Base-by-base conservation (phyloP, 2,113 vertebrate species). In the Muntiacus muntjak region DNA sequence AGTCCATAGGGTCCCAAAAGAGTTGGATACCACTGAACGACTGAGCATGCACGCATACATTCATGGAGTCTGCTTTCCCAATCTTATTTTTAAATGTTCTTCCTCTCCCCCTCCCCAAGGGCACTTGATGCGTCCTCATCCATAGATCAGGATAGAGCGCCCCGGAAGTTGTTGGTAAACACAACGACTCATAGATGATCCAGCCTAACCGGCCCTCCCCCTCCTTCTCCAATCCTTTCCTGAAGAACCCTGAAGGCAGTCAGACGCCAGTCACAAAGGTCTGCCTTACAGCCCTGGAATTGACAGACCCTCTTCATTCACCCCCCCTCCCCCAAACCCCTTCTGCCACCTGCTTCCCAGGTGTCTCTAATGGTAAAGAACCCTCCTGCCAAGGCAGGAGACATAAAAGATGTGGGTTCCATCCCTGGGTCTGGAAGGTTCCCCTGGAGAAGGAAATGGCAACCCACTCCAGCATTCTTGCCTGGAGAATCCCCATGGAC, bases 181-280 rank as follows among this genome's bases (percentile, higher is more conserved):
- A 19, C 21, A 36, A 19, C 7, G 1, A 1, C 33, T 50, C 74
- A 23, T 40, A 85, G 57, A 60, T 5, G 30, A 52, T 36, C 19
- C 40, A 7, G 58, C 17, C 21, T 54, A 43, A 30, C 1, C 0
- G 11, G 7, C 12, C 26, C 15, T 47, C 25, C 19, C 13, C 11
- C 26, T 52, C 55, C 4, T 71, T 58, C 62, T 54, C 43, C 33
- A 79, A 0, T 13, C n/a, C 76, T 62, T 54, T 62, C 60, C 33
- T 50, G 3, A 79, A 90, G 60, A 76, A 55, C 45, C 74, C 52
- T 17, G 30, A 64, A 62, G 13, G 91, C 25, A 54, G 62, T 55
- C 90, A 67, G 7, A 74, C 13, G 0, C 50, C 50, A 62, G 45
- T 40, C 33, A 1, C 12, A 25, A 1, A n/a, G 52, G 45, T 8